Evolutionary conservation across 2,888 invertebrate genomes (phyloP).

Genomic region (Rhimphoctona megacephalus): DNA sequence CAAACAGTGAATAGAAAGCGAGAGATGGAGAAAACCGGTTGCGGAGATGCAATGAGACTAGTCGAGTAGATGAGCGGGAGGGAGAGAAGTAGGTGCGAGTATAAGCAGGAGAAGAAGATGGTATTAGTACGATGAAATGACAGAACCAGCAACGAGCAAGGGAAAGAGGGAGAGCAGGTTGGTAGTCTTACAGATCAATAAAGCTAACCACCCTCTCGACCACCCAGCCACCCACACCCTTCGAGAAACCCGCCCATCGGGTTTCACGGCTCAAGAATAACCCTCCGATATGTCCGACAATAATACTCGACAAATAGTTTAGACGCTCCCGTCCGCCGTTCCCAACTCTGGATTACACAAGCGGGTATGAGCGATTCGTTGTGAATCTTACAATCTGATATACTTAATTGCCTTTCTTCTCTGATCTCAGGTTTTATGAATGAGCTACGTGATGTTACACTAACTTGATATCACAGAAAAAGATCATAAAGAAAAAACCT

Average conservation of each 20-base stretch:
- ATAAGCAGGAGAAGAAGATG: conserved; percentile 73
- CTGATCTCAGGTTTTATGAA: not conserved
- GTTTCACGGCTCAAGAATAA: conserved; percentile 83
- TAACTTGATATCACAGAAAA: not conserved
- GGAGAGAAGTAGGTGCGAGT: conserved; percentile 53
- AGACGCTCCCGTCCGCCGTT: conserved; percentile 77
- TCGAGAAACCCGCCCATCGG: conserved; percentile 70
- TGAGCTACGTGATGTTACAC: not conserved
- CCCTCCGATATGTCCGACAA: conserved; percentile 84
- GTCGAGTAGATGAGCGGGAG: conserved; percentile 54
- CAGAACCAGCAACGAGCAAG: conserved; percentile 72
- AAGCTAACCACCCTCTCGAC: conserved; percentile 83
- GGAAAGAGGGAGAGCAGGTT: conserved; percentile 80
- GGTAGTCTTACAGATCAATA: conserved; percentile 85
- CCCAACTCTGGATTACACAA: not conserved
- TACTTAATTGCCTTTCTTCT: conserved; percentile 8
- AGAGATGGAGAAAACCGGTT: conserved; percentile 69
- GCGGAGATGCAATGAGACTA: conserved; percentile 61
- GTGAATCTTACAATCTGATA: not conserved
- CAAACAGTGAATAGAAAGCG: conserved; percentile 55
- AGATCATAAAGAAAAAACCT: not conserved
- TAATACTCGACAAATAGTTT: conserved; percentile 82
- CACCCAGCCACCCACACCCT: conserved; percentile 73
- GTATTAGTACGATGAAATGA: conserved; percentile 64
- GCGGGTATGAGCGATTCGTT: not conserved